phyloP scores from a whole-genome alignment of 2,797 vertebrate genomes.

The Peromyscus nudipes region DNA sequence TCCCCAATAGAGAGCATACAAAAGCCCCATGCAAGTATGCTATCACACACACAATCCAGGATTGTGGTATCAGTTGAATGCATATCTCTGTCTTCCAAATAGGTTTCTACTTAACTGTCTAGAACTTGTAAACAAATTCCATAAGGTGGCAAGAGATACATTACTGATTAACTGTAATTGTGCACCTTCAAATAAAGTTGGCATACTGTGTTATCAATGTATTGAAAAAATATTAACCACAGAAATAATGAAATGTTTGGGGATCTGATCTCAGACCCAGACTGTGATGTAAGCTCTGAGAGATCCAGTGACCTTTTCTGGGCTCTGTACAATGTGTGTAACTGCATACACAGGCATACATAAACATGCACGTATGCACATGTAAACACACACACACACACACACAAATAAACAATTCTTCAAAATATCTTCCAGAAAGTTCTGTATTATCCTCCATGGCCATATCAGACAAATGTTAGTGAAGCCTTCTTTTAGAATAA shows the following conservation, averaged over 20 bases:
- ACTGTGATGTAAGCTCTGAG: background rate
- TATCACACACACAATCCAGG: background rate
- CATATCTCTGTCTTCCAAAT: rapidly evolving
- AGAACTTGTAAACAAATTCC: background rate
- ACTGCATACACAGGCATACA: background rate
- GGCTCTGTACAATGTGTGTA: background rate
- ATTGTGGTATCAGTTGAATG: rapidly evolving
- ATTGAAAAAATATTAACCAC: background rate
- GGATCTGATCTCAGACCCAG: background rate
- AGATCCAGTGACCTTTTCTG: background rate
- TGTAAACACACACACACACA: background rate
- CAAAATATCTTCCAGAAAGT: background rate
- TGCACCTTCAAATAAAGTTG: background rate
- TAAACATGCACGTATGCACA: background rate
- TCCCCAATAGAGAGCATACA: background rate
- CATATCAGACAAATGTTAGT: background rate
- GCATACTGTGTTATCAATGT: background rate
- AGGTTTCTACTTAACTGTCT: background rate
- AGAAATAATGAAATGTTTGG: background rate
- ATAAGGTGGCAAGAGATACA: background rate
- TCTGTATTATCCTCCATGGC: background rate
- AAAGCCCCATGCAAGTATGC: background rate
- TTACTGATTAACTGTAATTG: background rate
- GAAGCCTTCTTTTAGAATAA: background rate
- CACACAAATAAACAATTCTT: background rate